These are phyloP conservation scores for Sula dactylatra DNA, from an alignment of 2,113 vertebrate genomes.

Conservation along the genomic window DNA sequence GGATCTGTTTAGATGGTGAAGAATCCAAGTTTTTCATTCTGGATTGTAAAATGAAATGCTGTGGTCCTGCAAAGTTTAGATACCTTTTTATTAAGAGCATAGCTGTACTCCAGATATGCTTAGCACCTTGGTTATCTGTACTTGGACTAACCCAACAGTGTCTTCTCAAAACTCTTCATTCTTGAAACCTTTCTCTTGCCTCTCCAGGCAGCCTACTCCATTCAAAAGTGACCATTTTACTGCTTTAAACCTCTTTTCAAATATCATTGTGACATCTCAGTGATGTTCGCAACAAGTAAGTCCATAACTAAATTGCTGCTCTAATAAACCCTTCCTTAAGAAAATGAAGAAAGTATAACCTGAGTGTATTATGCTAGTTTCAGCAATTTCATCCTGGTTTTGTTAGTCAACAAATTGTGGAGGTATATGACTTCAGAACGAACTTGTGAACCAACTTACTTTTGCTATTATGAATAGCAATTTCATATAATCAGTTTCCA, in stretches of 20 bases:
- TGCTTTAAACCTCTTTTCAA: not conserved
- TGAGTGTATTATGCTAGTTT: not conserved
- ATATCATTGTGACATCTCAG: not conserved
- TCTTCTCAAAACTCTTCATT: not conserved
- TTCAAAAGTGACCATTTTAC: not conserved
- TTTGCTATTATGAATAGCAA: not conserved
- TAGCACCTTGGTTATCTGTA: not conserved
- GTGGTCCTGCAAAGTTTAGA: not conserved
- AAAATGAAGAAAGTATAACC: not conserved
- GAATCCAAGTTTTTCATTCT: not conserved
- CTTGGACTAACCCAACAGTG: not conserved
- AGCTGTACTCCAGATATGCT: not conserved
- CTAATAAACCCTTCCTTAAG: not conserved
- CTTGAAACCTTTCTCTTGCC: not conserved
- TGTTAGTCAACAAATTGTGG: not conserved
- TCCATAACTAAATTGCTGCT: not conserved
- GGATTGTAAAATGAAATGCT: not conserved
- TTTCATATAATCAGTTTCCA: not conserved
- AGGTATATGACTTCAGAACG: not conserved
- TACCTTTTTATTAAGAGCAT: not conserved
- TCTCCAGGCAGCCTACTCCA: not conserved
- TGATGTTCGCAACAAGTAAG: not conserved
- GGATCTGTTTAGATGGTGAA: not conserved
- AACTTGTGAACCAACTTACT: not conserved
- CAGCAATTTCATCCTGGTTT: not conserved